Percentiles rank a stretch among this genome's conserved stretches.
phyloP scores from a whole-genome alignment of 1,140 invertebrate genomes.

The Metopolophium dirhodum region DNA sequence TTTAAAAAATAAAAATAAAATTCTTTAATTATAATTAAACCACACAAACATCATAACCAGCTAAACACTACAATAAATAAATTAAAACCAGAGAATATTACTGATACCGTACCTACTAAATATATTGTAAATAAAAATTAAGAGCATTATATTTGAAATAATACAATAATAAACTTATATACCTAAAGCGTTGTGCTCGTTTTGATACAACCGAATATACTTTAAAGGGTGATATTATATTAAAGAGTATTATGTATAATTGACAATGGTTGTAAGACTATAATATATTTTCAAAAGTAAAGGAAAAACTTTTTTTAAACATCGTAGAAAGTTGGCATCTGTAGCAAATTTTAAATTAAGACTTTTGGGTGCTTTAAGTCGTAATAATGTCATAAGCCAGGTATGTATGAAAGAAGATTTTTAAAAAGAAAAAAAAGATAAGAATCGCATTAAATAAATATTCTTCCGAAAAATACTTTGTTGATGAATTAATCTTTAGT shows the following conservation, averaged over 20 bases:
- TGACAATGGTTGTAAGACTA: background rate
- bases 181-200: background rate
- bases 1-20: background rate
- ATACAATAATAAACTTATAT: background rate
- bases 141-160: background rate
- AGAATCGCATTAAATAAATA: slow-evolving; percentile 6
- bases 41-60: background rate
- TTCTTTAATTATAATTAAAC: background rate
- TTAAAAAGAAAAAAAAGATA: background rate
- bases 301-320: background rate
- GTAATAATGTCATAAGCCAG: background rate
- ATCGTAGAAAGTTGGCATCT: background rate
- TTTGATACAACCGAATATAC: background rate
- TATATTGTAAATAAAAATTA: background rate
- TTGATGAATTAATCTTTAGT: slow-evolving; percentile 37
- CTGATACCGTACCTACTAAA: background rate
- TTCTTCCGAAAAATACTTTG: slow-evolving; percentile 14
- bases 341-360: background rate
- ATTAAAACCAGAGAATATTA: background rate
- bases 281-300: background rate
- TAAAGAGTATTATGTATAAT: slow-evolving; percentile 7
- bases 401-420: background rate
- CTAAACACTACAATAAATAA: background rate
- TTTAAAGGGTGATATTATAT: background rate
- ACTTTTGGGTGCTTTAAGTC: background rate